phyloP scores from a whole-genome alignment of 2,113 vertebrate species.

The Seriola aureovittata region DNA sequence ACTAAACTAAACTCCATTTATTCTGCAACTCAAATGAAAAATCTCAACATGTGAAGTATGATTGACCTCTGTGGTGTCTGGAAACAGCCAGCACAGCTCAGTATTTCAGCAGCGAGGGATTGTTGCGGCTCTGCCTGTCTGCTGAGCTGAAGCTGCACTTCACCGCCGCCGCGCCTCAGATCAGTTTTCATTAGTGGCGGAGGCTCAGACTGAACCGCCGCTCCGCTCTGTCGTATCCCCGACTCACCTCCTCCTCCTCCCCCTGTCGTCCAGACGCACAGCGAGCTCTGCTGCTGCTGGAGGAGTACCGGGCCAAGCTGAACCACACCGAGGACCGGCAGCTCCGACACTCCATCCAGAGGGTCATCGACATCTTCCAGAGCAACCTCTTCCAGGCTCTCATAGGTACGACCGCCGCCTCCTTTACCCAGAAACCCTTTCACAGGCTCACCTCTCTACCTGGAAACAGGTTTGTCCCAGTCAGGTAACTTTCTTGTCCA shows the following conservation, averaged over 20 bases:
- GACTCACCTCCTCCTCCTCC: slow-evolving; percentile 1
- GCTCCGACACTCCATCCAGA: slow-evolving; percentile 94
- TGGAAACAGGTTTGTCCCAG: no score
- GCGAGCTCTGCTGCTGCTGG: slow-evolving; percentile 93
- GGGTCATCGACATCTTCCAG: slow-evolving; percentile 98
- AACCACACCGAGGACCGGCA: slow-evolving; percentile 92
- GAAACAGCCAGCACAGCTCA: not conserved
- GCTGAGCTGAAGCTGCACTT: not conserved
- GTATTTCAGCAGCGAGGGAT: not conserved
- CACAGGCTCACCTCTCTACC: no score
- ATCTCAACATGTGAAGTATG: no score
- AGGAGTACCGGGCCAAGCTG: slow-evolving; percentile 94
- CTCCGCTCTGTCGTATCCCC: not conserved
- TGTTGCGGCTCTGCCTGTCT: not conserved
- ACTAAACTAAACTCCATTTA: not conserved
- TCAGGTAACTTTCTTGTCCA: not conserved
- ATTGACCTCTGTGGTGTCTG: not conserved
- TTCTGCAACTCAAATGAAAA: no score
- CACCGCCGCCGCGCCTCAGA: slow-evolving; percentile 16
- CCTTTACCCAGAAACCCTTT: not conserved
- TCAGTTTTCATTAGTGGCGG: not conserved
- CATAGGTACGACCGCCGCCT: slow-evolving; percentile 86
- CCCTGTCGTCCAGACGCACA: slow-evolving; percentile 87
- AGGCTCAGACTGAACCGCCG: not conserved
- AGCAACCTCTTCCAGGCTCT: slow-evolving; percentile 98